phyloP scores from a whole-genome alignment of 2,797 vertebrate species.

The Aulostomus chinensis region DNA sequence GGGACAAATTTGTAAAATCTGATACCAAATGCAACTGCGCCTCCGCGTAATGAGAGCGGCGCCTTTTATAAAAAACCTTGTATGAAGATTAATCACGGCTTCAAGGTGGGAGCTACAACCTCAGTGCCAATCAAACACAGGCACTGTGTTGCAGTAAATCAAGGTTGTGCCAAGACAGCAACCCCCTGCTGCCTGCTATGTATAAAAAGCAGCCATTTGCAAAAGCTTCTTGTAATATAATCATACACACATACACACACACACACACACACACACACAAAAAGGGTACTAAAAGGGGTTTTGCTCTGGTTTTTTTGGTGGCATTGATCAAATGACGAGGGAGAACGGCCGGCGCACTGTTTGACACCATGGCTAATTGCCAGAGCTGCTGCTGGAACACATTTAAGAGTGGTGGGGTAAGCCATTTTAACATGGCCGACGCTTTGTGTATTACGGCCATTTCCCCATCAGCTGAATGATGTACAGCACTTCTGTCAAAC shows the following conservation, averaged over 20 bases:
- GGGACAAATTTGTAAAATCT: too few relatives aligned
- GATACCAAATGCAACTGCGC: too few relatives aligned
- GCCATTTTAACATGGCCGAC: constrained; percentile 41
- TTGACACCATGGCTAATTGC: constrained; percentile 43
- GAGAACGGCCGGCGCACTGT: constrained; percentile 10
- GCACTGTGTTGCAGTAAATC: constrained; percentile 25
- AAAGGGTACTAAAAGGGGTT: constrained; percentile 10
- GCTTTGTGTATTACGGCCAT: constrained; percentile 38
- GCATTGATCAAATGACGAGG: constrained; percentile 46
- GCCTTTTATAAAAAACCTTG: background rate
- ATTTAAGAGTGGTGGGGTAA: constrained; percentile 38
- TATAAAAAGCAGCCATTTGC: constrained; percentile 32
- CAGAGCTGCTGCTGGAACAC: constrained; percentile 40
- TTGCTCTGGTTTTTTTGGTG: constrained; percentile 21
- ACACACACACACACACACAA: constrained; percentile 12
- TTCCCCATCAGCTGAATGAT: constrained; percentile 49
- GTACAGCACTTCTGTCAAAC: constrained; percentile 45
- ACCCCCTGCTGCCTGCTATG: constrained; percentile 32
- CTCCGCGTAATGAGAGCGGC: too few relatives aligned
- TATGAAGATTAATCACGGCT: background rate
- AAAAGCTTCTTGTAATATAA: constrained; percentile 34
- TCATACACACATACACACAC: constrained; percentile 19
- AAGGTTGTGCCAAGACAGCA: constrained; percentile 11
- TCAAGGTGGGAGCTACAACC: constrained; percentile 14
- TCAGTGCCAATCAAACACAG: constrained; percentile 21